Conservation (phyloP, 2,888 invertebrate species). For the Drosophila mayaguana region DNA sequence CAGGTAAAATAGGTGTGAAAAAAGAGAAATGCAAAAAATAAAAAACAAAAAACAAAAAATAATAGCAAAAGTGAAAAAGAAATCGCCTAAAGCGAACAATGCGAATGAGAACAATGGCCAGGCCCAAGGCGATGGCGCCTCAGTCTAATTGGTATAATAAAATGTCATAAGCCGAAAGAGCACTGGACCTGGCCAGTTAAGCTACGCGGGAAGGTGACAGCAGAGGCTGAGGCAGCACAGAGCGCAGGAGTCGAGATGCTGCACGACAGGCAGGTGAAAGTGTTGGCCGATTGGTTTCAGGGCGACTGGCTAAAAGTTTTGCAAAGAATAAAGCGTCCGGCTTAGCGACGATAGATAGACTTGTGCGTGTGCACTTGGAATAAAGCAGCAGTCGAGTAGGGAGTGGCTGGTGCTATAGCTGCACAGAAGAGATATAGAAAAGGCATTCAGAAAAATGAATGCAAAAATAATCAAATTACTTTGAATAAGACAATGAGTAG, state of each 20-base stretch:
- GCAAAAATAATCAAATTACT: not conserved
- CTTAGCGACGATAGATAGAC: not conserved
- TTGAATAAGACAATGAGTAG: not conserved
- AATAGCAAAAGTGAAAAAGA: constrained; percentile 12
- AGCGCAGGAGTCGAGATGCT: not conserved
- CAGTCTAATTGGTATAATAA: constrained; percentile 75
- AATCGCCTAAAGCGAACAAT: constrained; percentile 26
- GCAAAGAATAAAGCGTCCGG: constrained; percentile 11
- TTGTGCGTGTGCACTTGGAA: constrained; percentile 7
- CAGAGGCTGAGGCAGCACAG: not conserved
- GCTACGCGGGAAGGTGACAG: constrained; percentile 33
- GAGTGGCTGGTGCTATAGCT: too few species aligned
- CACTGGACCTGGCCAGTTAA: constrained; percentile 38
- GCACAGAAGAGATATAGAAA: not conserved
- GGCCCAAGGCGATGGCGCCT: constrained; percentile 31
- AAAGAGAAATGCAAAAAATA: not conserved
- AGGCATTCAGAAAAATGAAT: not conserved
- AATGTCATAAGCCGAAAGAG: constrained; percentile 67
- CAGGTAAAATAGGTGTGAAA: constrained; percentile 60
- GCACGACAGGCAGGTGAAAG: not conserved
- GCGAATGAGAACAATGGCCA: constrained; percentile 47
- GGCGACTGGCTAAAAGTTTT: constrained; percentile 16
- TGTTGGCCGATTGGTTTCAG: constrained; percentile 32
- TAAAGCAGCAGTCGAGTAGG: not conserved
- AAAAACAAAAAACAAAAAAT: not conserved